These are phyloP conservation scores for Triplophysa tibetana DNA, from an alignment of 2,113 vertebrate genomes.

Conservation along the genomic window DNA sequence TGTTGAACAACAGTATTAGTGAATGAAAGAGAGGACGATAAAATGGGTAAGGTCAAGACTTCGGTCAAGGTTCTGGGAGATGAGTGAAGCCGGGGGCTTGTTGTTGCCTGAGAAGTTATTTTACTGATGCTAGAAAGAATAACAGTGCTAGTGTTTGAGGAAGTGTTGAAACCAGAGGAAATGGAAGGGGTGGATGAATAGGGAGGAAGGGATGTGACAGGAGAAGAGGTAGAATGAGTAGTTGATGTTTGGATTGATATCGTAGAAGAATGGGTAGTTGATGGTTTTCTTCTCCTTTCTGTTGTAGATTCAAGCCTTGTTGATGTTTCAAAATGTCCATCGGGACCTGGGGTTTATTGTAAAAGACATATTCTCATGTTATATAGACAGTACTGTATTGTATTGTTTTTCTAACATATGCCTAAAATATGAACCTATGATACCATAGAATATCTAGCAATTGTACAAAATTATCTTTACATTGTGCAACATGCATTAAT, in stretches of 20 bases:
- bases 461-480: too few species aligned
- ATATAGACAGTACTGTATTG: background rate
- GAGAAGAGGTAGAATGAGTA: conserved; percentile 12
- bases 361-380: background rate
- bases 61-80: background rate
- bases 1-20: background rate
- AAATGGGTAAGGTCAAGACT: background rate
- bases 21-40: conserved; percentile 13
- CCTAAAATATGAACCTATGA: too few species aligned
- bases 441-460: too few species aligned
- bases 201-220: conserved; percentile 1
- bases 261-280: conserved; percentile 5
- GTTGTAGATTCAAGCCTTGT: conserved; percentile 12
- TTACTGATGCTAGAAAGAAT: background rate
- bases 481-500: background rate
- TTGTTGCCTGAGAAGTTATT: background rate
- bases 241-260: background rate
- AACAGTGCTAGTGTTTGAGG: conserved; percentile 3
- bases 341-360: background rate
- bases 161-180: conserved; percentile 29
- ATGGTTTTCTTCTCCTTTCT: conserved; percentile 4
- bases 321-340: conserved; percentile 15
- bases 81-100: conserved; percentile 2
- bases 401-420: too few species aligned
- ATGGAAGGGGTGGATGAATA: conserved; percentile 4